Evolutionary conservation across 1,140 invertebrate species (phyloP).

Genomic region (Eurosta solidaginis): DNA sequence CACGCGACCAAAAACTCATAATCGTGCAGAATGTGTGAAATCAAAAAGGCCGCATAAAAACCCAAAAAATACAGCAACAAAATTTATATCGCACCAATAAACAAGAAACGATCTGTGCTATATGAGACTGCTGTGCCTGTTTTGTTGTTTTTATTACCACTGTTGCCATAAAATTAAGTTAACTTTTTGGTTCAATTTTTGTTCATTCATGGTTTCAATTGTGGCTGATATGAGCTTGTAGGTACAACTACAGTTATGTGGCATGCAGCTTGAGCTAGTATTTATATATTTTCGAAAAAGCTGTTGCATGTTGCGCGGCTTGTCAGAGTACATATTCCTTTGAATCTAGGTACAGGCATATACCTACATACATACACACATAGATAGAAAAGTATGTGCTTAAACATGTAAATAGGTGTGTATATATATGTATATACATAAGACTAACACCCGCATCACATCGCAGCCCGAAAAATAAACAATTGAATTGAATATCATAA

Average conservation of each 20-base stretch:
- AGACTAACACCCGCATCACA: neutral
- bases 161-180: conserved; percentile 13
- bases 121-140: neutral
- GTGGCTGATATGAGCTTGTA: neutral
- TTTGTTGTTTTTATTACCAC: neutral
- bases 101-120: neutral
- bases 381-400: neutral
- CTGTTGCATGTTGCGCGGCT: neutral
- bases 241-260: neutral
- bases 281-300: conserved; percentile 2
- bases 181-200: conserved; percentile 14
- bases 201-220: conserved; percentile 16
- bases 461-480: neutral
- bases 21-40: conserved; percentile 19
- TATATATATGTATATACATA: neutral
- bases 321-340: too few species aligned
- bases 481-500: conserved; percentile 26
- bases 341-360: too few species aligned
- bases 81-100: neutral
- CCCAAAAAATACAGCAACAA: neutral
- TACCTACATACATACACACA: neutral
- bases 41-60: neutral
- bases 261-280: conserved; percentile 21
- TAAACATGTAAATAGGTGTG: neutral
- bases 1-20: conserved; percentile 13